These are phyloP conservation scores for Anaspis maculata DNA, from an alignment of 2,888 invertebrate genomes.

Conservation along the genomic window DNA sequence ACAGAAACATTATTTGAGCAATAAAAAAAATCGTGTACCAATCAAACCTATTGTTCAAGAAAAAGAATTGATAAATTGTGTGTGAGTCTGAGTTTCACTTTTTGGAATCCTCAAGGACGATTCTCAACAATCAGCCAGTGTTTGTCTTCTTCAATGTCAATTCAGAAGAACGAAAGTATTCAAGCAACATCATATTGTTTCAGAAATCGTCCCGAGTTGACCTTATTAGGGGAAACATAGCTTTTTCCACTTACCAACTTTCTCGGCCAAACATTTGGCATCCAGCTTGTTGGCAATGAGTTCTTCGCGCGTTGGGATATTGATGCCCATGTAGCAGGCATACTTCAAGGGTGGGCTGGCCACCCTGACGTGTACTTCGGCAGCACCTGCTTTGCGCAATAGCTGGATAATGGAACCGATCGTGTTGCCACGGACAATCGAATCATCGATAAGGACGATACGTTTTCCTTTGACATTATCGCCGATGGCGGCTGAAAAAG, in stretches of 20 bases:
- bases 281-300: constrained; percentile 87
- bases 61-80: too few relatives aligned
- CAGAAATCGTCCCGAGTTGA: too few relatives aligned
- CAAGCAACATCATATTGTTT: too few relatives aligned
- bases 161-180: too few relatives aligned
- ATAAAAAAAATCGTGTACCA: too few relatives aligned
- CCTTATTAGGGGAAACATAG: too few relatives aligned
- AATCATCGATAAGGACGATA: constrained; percentile 92
- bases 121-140: too few relatives aligned
- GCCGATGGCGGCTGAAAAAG: constrained; percentile 66
- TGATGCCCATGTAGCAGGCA: constrained; percentile 99
- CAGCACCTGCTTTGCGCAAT: constrained; percentile 84
- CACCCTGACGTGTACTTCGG: constrained; percentile 92
- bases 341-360: constrained; percentile 92
- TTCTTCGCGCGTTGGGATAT: constrained; percentile 95
- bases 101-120: too few relatives aligned
- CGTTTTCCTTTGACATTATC: constrained; percentile 83
- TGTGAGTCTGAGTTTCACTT: too few relatives aligned
- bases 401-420: constrained; percentile 93
- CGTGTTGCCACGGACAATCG: constrained; percentile 94
- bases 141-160: too few relatives aligned
- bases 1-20: too few relatives aligned
- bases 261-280: constrained; percentile 64
- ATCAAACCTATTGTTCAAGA: too few relatives aligned
- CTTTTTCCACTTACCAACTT: constrained; percentile 60